Evolutionary conservation across 2,888 invertebrate genomes (phyloP).

Genomic region (Salpingus planirostris): DNA sequence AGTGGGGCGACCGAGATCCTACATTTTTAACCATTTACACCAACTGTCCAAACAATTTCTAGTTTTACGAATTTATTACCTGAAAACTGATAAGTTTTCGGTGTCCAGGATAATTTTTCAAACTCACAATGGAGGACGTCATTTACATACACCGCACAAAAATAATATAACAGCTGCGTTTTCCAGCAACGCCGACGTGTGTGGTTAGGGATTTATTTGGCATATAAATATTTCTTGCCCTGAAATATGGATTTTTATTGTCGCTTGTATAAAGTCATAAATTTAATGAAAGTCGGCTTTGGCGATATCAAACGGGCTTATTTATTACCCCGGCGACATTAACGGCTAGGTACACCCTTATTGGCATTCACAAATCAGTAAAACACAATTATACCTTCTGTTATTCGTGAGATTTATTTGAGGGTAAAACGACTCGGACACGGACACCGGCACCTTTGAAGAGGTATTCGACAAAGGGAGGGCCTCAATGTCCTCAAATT

Average conservation of each 20-base stretch:
- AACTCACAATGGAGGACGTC: too few relatives aligned
- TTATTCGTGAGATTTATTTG: conserved; percentile 30
- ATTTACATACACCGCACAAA: conserved; percentile 10
- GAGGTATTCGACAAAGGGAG: conserved; percentile 27
- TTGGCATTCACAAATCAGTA: conserved; percentile 33
- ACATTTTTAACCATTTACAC: too few relatives aligned
- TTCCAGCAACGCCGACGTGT: conserved; percentile 12
- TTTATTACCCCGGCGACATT: conserved; percentile 26
- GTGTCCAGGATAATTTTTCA: too few relatives aligned
- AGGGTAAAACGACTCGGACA: conserved; percentile 19
- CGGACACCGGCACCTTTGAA: conserved; percentile 26
- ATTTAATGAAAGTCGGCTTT: conserved; percentile 31
- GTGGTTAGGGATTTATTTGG: conserved; percentile 17
- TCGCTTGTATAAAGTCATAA: conserved; percentile 32
- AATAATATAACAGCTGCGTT: conserved; percentile 14
- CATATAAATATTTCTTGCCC: conserved; percentile 28
- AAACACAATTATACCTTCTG: conserved; percentile 32
- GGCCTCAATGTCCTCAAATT: conserved; percentile 12
- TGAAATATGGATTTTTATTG: conserved; percentile 34
- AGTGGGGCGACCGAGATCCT: too few relatives aligned
- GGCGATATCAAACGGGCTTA: conserved; percentile 24
- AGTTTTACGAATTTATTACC: too few relatives aligned
- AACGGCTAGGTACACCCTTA: conserved; percentile 24
- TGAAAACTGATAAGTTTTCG: too few relatives aligned
- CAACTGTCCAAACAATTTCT: too few relatives aligned